Conservation (phyloP, 2,113 vertebrate species). For the Lethenteron camtschaticum region DNA sequence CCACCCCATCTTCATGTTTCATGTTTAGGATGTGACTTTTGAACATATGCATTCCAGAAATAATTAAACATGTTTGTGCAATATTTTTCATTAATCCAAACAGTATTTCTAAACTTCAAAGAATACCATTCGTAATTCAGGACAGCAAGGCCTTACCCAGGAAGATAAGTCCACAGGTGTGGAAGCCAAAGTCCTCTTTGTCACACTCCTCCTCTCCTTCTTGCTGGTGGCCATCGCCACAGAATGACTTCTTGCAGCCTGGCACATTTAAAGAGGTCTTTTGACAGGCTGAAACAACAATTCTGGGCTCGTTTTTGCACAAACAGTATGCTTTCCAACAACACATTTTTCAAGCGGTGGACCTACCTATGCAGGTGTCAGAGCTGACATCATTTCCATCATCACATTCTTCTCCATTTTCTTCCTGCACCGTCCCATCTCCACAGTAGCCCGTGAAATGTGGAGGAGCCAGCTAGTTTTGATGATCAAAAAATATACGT, state of each 20-base stretch:
- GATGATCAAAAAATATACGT: too few relatives aligned
- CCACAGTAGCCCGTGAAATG: slow-evolving; percentile 4
- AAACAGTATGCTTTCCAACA: too few relatives aligned
- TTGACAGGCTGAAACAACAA: too few relatives aligned
- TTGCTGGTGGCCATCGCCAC: slow-evolving; percentile 5
- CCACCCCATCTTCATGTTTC: too few relatives aligned
- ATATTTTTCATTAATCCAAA: too few relatives aligned
- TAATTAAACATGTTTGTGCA: too few relatives aligned
- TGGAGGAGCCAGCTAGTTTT: slow-evolving; percentile 1
- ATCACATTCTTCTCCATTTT: slow-evolving; percentile 1
- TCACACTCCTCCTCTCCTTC: slow-evolving; percentile 4
- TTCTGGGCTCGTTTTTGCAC: too few relatives aligned
- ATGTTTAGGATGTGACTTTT: too few relatives aligned
- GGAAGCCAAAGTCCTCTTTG: background rate
- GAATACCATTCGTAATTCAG: too few relatives aligned
- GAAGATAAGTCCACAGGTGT: slow-evolving; percentile 1
- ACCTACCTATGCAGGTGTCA: background rate
- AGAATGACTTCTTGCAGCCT: slow-evolving; percentile 5
- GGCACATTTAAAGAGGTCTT: background rate
- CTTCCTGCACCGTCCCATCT: background rate
- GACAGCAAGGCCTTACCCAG: background rate
- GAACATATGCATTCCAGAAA: too few relatives aligned
- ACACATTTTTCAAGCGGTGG: too few relatives aligned
- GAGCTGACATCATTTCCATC: slow-evolving; percentile 4
- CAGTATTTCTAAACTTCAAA: too few relatives aligned